A percentile compares a stretch with the other conserved stretches of the same genome.
Conservation (phyloP, 2,888 invertebrate genomes). For the Rhyacophila evoluta region DNA sequence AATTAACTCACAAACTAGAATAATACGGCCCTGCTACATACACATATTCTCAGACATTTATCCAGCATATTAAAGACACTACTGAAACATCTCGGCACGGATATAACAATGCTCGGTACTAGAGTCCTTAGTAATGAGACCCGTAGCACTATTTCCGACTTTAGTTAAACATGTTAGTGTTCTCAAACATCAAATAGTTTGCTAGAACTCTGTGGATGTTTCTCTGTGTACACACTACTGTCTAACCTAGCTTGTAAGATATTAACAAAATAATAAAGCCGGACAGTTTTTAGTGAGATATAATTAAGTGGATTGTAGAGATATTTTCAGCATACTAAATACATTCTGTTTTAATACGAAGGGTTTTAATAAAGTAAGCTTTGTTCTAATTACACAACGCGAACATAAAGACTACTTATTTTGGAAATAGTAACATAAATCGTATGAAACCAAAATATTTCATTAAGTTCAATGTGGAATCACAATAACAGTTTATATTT, state of each 20-base stretch:
- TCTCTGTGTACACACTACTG: not conserved
- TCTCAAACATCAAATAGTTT: constrained; percentile 17
- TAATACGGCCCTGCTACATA: not conserved
- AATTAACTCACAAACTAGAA: too few species aligned
- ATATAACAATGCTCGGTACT: constrained; percentile 11
- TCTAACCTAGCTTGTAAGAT: not conserved
- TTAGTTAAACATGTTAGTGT: constrained; percentile 22
- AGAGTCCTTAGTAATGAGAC: constrained; percentile 14
- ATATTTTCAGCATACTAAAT: not conserved
- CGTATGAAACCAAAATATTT: too few species aligned
- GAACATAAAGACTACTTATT: too few species aligned
- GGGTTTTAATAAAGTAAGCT: not conserved
- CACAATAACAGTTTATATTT: too few species aligned
- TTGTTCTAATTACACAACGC: too few species aligned
- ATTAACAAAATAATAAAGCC: not conserved
- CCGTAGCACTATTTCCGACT: constrained; percentile 21
- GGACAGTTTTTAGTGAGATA: not conserved
- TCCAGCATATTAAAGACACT: constrained; percentile 6
- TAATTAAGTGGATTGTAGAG: not conserved
- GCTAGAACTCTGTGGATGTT: constrained; percentile 4
- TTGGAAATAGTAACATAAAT: too few species aligned
- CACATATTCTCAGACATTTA: constrained; percentile 11
- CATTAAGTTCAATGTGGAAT: too few species aligned
- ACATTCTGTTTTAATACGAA: not conserved
- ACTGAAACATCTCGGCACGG: constrained; percentile 2